Percentiles rank a stretch among this genome's conserved stretches.
Conservation (phyloP, 2,113 vertebrate genomes). For the human region GRCh38 chr6:12727501-12728000, state of each 20-base stretch:
- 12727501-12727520: not conserved
- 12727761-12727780: not conserved
- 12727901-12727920: not conserved
- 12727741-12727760: not conserved
- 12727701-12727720: slow-evolving; percentile 60
- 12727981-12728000: not conserved
- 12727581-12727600: slow-evolving; percentile 37
- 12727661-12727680: slow-evolving; percentile 57
- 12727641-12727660: slow-evolving; percentile 40
- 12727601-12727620: not conserved
- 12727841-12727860: not conserved
- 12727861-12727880: not conserved
- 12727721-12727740: slow-evolving; percentile 53
- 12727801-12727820: not conserved
- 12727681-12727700: not conserved
- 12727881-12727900: not conserved
- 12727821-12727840: slow-evolving; percentile 21
- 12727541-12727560: not conserved
- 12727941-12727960: not conserved
- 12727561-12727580: slow-evolving; percentile 38
- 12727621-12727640: not conserved
- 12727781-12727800: not conserved
- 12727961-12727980: slow-evolving; percentile 34
- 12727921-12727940: not conserved
- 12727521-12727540: not conserved